Percentiles rank a stretch among this genome's conserved stretches.
phyloP scores from a whole-genome alignment of 2,888 invertebrate genomes.

The Marronus borbonicus region DNA sequence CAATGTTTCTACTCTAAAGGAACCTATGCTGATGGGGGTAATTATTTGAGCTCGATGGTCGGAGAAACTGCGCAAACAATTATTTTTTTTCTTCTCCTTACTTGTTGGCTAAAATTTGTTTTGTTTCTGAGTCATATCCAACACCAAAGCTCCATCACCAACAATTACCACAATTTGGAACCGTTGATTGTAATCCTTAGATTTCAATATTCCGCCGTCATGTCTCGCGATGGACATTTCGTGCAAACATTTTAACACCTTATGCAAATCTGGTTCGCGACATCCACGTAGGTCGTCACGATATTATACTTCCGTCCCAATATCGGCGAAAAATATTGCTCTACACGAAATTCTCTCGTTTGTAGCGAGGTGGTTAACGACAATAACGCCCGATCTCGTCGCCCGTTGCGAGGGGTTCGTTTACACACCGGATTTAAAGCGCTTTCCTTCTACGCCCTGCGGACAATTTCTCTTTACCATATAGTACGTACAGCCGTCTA shows the following conservation, averaged over 20 bases:
- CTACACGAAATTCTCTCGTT: slow-evolving; percentile 1
- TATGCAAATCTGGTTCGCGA: background rate
- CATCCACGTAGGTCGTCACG: too few relatives aligned
- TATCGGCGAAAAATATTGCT: slow-evolving; percentile 7
- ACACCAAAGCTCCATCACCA: too few relatives aligned
- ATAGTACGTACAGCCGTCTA: background rate
- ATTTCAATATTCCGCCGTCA: too few relatives aligned
- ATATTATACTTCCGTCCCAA: background rate
- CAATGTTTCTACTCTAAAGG: too few relatives aligned
- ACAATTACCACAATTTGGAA: too few relatives aligned
- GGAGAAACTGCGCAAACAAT: too few relatives aligned
- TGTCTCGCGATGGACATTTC: background rate
- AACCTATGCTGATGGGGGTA: too few relatives aligned
- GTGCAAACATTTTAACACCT: background rate
- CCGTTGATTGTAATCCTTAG: too few relatives aligned
- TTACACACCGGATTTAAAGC: slow-evolving; percentile 3
- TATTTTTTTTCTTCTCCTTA: too few relatives aligned
- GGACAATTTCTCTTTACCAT: background rate
- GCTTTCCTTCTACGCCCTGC: background rate
- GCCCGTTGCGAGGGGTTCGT: background rate
- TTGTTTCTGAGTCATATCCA: too few relatives aligned
- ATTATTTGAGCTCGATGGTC: too few relatives aligned
- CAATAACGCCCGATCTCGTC: background rate
- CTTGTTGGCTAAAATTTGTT: too few relatives aligned
- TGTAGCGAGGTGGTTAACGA: background rate